Conservation (phyloP, 2,888 invertebrate species). For the Heliothis peltigera region DNA sequence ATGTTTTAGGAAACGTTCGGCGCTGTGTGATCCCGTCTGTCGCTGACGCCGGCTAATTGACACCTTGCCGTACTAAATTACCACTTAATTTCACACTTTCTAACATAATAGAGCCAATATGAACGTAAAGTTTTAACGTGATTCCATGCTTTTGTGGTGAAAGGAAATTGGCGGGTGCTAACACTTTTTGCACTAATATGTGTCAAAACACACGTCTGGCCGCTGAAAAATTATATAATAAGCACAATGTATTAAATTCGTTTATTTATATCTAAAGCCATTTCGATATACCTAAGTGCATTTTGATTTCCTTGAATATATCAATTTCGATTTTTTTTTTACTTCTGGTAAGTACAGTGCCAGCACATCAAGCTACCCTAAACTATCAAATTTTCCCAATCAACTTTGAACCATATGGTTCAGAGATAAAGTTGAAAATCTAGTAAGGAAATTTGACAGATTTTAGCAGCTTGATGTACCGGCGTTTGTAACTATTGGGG, state of each 20-base stretch:
- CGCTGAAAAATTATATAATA: constrained; percentile 22
- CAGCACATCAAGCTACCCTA: no score
- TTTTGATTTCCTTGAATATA: background rate
- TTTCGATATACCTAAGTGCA: background rate
- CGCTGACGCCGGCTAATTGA: constrained; percentile 79
- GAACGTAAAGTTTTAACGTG: constrained; percentile 66
- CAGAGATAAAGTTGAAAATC: no score
- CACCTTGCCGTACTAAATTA: constrained; percentile 82
- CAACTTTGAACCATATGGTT: no score
- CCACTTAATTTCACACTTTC: constrained; percentile 85
- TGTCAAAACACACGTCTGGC: constrained; percentile 29
- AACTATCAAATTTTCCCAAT: no score
- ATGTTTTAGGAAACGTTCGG: constrained; percentile 84
- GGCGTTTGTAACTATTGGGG: no score
- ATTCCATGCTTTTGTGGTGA: constrained; percentile 70
- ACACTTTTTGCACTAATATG: constrained; percentile 63
- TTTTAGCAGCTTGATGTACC: no score
- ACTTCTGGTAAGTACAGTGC: no score
- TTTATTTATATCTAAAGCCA: constrained; percentile 11
- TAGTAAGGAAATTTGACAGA: no score
- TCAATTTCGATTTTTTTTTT: no score
- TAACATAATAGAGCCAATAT: constrained; percentile 75
- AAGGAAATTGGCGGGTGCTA: constrained; percentile 65
- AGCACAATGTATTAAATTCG: constrained; percentile 1
- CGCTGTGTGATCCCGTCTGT: constrained; percentile 74